Evolutionary conservation across 2,797 vertebrate genomes (phyloP), one percentile per base, ranked within the genome.

Genomic region (Lepus oiostolus): DNA sequence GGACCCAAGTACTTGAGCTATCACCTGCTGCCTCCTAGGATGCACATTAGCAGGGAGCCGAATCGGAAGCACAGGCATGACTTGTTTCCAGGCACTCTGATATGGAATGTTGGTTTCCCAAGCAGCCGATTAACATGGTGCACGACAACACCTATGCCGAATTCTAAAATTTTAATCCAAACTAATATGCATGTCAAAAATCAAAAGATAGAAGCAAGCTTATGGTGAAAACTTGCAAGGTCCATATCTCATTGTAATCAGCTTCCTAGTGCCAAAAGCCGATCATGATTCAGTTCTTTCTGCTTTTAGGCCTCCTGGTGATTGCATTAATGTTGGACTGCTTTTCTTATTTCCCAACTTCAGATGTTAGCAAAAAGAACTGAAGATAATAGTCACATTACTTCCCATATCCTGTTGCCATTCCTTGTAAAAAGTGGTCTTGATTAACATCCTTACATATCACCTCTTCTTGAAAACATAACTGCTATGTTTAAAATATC

Each of bases 281-380:
- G 42, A 16, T 17, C 8, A 19, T 65, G 58, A n/a, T 28, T 81
- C 63, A 74, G 0, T n/a, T 30, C 8, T 32, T 81, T 71, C 63
- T 65, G 30, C 47, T 21, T 91, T 79, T 58, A 83, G 63, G 26
- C 68, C n/a, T 91, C 76, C 74, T 30, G 47, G 24, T n/a, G n/a
- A 77, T 62, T 67, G 14, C 42, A 17, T 50, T 93, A 17, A 72
- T 26, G 1, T 71, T 76, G 30, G 19, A 22, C 14, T 82, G 30
- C 47, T 82, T 90, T 79, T 85, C 30, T 79, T 96, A 24, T 68
- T 88, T 94, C 54, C 68, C 21, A 77, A 7, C 32, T 93, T 79
- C 80, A 93, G 30, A 60, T 50, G 47, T 32, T 58, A 79, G 30
- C 12, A 79, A 75, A 62, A 88, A 79, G n/a, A 88, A 58, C 10